Conservation (phyloP, 2,797 vertebrate species). For the Masticophis lateralis region DNA sequence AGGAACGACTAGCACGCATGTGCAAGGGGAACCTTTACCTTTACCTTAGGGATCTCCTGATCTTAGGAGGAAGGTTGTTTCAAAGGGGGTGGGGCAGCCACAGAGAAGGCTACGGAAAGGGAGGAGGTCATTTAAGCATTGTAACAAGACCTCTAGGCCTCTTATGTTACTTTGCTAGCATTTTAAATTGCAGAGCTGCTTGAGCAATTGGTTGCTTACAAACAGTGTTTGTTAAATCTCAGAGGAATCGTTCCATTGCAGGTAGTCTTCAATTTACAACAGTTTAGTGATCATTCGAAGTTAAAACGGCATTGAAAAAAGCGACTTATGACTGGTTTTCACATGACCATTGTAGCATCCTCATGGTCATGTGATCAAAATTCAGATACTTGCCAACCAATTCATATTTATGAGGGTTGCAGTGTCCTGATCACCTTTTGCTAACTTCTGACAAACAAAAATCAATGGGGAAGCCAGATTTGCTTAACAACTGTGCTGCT, state of each 20-base stretch:
- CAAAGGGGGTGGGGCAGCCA: not conserved
- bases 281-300: not conserved
- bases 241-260: not conserved
- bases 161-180: not conserved
- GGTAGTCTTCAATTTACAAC: not conserved
- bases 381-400: not conserved
- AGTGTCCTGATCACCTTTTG: not conserved
- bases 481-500: not conserved
- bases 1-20: no score
- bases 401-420: not conserved
- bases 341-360: not conserved
- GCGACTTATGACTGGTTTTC: not conserved
- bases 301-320: not conserved
- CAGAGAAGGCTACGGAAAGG: not conserved
- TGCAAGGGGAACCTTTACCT: no score
- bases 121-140: not conserved
- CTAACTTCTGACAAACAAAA: not conserved
- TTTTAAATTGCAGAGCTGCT: constrained; percentile 1
- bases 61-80: not conserved
- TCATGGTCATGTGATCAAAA: not conserved
- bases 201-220: not conserved
- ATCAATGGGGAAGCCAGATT: not conserved
- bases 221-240: not conserved
- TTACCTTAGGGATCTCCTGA: not conserved
- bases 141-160: not conserved